Percentiles rank a stretch among this genome's conserved stretches.
These are phyloP conservation scores for Laticauda laticaudata DNA, from an alignment of 2,113 vertebrate species.

Conservation along the genomic window DNA sequence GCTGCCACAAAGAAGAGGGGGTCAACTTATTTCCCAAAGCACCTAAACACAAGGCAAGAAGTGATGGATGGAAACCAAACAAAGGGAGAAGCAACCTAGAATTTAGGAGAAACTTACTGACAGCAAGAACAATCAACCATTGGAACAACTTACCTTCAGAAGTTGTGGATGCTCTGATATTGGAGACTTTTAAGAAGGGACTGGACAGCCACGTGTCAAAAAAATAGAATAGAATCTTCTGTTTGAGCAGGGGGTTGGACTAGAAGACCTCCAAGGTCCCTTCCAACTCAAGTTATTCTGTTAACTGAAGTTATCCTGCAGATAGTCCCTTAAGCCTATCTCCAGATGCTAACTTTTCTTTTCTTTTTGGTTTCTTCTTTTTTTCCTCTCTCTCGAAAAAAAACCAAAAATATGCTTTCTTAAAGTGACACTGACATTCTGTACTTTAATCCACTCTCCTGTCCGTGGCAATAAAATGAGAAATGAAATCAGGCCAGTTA, in stretches of 20 bases:
- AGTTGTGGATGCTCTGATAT: not conserved
- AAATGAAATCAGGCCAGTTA: constrained; percentile 69
- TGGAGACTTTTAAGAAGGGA: not conserved
- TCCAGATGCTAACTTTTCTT: constrained; percentile 30
- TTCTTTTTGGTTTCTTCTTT: not conserved
- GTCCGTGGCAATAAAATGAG: constrained; percentile 69
- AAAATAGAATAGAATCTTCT: not conserved
- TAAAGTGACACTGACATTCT: constrained; percentile 66
- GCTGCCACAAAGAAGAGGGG: no score
- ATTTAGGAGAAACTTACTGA: no score
- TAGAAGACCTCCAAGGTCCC: not conserved
- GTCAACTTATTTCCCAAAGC: no score
- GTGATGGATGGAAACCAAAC: no score
- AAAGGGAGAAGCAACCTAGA: no score
- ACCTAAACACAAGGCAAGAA: no score
- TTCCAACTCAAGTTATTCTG: not conserved
- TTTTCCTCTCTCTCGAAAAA: not conserved
- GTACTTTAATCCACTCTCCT: constrained; percentile 71
- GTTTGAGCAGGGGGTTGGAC: not conserved
- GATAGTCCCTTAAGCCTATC: constrained; percentile 16
- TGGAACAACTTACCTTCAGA: no score
- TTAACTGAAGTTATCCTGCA: not conserved
- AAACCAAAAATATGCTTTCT: constrained; percentile 59
- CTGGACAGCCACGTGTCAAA: not conserved
- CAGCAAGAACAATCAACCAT: no score